Conservation (phyloP, 2,797 vertebrate species). For the Malacoctenus gilli region DNA sequence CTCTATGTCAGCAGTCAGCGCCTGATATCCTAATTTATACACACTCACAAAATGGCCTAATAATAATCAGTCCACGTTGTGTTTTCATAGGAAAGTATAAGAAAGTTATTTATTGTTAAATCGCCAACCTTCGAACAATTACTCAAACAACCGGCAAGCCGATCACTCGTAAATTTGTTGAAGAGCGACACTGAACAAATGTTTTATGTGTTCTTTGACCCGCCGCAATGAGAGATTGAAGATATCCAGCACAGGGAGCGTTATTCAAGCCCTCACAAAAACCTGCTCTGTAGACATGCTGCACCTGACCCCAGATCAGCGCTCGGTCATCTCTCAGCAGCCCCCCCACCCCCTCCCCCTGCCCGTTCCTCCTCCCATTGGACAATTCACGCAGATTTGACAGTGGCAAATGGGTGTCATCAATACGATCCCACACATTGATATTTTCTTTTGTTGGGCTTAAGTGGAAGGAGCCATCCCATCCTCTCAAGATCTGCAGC, state of each 20-base stretch:
- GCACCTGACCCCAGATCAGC: conserved; percentile 42
- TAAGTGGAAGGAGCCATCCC: conserved; percentile 71
- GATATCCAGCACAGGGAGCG: conserved; percentile 26
- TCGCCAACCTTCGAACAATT: conserved; percentile 1
- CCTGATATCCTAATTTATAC: conserved; percentile 61
- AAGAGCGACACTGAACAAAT: conserved; percentile 24
- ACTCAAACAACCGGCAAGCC: conserved; percentile 3
- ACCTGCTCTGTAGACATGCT: conserved; percentile 15
- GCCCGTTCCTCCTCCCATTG: no score
- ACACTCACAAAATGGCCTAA: conserved; percentile 41
- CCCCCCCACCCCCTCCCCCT: no score
- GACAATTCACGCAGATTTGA: conserved; percentile 67
- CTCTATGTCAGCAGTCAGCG: conserved; percentile 72
- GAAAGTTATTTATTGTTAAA: neutral
- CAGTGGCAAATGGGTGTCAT: conserved; percentile 76
- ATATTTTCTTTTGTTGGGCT: conserved; percentile 74
- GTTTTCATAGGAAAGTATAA: conserved; percentile 14
- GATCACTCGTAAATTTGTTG: conserved; percentile 15
- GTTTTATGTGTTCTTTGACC: conserved; percentile 32
- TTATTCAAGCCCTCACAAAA: conserved; percentile 29
- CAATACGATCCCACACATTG: conserved; percentile 74
- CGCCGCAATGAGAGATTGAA: conserved; percentile 22
- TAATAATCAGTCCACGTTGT: conserved; percentile 21
- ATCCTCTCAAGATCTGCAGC: conserved; percentile 74
- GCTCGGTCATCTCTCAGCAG: conserved; percentile 46